Conservation (phyloP, 2,113 vertebrate genomes). For the Neotragus pygmaeus region DNA sequence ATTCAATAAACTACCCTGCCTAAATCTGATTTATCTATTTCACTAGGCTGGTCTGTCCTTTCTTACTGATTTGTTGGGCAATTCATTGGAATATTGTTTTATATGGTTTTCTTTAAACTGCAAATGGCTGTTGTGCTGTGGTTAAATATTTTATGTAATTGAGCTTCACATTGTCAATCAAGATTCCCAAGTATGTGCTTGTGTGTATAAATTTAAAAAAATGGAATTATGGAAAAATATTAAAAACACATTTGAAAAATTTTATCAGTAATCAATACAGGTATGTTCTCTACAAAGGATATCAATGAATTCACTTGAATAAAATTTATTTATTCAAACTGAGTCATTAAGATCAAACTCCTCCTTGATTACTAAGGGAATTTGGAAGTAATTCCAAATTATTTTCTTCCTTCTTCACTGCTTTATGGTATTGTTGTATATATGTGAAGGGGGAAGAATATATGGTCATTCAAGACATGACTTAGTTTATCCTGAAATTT, state of each 20-base stretch:
- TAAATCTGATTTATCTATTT: slow-evolving; percentile 97
- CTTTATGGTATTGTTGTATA: slow-evolving; percentile 4
- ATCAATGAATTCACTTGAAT: slow-evolving; percentile 6
- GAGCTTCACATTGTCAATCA: slow-evolving; percentile 42
- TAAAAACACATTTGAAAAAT: slow-evolving; percentile 43
- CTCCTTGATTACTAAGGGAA: not conserved
- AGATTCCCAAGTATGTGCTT: not conserved
- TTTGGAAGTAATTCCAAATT: not conserved
- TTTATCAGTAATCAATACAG: slow-evolving; percentile 17
- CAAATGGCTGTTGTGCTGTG: slow-evolving; percentile 55
- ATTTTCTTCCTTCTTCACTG: not conserved
- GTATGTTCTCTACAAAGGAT: not conserved
- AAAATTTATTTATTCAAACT: slow-evolving; percentile 25
- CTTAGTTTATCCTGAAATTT: not conserved
- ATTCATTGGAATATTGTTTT: slow-evolving; percentile 87
- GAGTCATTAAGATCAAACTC: slow-evolving; percentile 16
- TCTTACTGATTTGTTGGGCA: slow-evolving; percentile 85
- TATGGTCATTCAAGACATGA: not conserved
- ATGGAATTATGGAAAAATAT: slow-evolving; percentile 24
- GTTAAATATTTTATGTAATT: slow-evolving; percentile 56
- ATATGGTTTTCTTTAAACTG: slow-evolving; percentile 69
- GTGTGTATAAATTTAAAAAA: not conserved
- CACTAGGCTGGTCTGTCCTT: slow-evolving; percentile 87
- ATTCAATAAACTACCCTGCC: slow-evolving; percentile 95
- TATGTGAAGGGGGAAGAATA: not conserved